Evolutionary conservation across 2,888 invertebrate species (phyloP).

Genomic region (Apotomis capreana): DNA sequence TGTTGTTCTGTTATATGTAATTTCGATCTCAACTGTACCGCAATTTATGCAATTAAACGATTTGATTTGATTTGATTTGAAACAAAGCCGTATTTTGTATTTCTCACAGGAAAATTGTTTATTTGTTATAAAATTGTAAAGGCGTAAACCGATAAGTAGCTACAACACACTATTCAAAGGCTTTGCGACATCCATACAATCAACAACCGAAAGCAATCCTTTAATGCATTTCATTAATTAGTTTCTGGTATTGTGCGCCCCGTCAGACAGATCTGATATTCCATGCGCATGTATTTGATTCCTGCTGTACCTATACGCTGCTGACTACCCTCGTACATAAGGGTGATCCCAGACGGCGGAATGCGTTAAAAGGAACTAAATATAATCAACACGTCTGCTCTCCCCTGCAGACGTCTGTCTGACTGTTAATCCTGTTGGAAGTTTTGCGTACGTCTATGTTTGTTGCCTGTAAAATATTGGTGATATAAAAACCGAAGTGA

Average conservation of each 20-base stretch:
- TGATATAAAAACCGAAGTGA: too few species aligned
- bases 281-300: slow-evolving; percentile 22
- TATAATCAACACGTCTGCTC: slow-evolving; percentile 38
- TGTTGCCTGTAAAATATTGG: neutral
- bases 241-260: slow-evolving; percentile 3
- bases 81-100: too few species aligned
- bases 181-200: neutral
- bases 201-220: slow-evolving; percentile 28
- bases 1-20: too few species aligned
- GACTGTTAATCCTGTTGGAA: slow-evolving; percentile 32
- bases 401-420: slow-evolving; percentile 33
- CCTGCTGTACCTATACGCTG: slow-evolving; percentile 5
- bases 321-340: slow-evolving; percentile 30
- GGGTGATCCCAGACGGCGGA: slow-evolving; percentile 35
- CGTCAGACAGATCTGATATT: slow-evolving; percentile 26
- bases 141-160: neutral
- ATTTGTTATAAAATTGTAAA: too few species aligned
- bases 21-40: too few species aligned
- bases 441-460: slow-evolving; percentile 28
- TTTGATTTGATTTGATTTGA: too few species aligned
- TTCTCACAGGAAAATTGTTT: too few species aligned
- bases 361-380: slow-evolving; percentile 37
- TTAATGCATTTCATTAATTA: slow-evolving; percentile 38
- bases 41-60: too few species aligned
- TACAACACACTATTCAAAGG: neutral